These are phyloP conservation scores for Baryphthengus martii DNA, from an alignment of 2,113 vertebrate species.

Conservation along the genomic window DNA sequence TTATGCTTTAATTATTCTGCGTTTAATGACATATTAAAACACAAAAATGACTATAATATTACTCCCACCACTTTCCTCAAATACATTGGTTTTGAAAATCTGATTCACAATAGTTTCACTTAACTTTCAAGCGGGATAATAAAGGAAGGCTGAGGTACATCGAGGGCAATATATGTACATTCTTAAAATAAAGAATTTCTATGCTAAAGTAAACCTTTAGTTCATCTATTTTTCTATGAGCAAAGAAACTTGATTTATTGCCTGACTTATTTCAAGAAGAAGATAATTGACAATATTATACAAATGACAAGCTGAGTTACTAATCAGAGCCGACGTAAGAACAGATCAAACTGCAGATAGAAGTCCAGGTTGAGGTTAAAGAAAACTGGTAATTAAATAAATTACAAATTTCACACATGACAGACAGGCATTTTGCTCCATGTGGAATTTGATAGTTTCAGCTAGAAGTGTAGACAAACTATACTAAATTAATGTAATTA, in stretches of 20 bases:
- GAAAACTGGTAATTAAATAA: background rate
- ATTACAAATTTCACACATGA: background rate
- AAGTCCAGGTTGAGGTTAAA: background rate
- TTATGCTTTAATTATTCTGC: constrained; percentile 25
- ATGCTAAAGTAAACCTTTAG: background rate
- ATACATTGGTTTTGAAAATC: constrained; percentile 20
- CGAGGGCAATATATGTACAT: background rate
- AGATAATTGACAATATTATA: background rate
- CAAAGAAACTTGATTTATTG: background rate
- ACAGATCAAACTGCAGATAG: background rate
- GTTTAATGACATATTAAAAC: constrained; percentile 39
- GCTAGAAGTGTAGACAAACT: background rate
- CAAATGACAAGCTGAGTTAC: background rate
- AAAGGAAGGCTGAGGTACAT: background rate
- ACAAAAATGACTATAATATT: constrained; percentile 4
- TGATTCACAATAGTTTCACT: background rate
- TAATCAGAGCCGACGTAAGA: background rate
- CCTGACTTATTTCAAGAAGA: background rate
- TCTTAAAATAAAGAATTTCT: background rate
- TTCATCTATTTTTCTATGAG: background rate
- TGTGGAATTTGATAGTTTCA: background rate
- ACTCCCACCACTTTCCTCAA: constrained; percentile 15
- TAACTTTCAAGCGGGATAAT: background rate
- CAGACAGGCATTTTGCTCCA: background rate
- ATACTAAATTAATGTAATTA: background rate